These are phyloP conservation scores for Drosophila basisetae DNA, from an alignment of 2,888 invertebrate species.

Conservation along the genomic window DNA sequence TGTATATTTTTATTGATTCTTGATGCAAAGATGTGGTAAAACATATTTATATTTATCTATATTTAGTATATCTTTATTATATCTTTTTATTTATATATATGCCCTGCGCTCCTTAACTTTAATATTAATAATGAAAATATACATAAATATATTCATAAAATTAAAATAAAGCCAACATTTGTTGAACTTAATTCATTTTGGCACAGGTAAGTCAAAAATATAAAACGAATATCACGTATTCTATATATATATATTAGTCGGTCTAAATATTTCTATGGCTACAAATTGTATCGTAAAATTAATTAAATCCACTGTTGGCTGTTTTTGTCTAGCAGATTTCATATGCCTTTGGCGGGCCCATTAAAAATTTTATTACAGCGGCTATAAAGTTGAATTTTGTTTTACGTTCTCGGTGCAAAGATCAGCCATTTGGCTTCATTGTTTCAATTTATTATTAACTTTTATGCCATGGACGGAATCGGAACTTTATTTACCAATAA, in stretches of 20 bases:
- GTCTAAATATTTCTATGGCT: slow-evolving; percentile 30
- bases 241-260: not conserved
- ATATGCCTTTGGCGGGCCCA: slow-evolving; percentile 51
- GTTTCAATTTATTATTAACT: slow-evolving; percentile 80
- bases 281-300: slow-evolving; percentile 58
- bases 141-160: not conserved
- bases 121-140: not conserved
- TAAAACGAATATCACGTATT: slow-evolving; percentile 13
- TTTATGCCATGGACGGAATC: slow-evolving; percentile 57
- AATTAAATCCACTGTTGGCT: slow-evolving; percentile 65
- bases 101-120: not conserved
- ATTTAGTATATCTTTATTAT: not conserved
- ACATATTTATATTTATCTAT: not conserved
- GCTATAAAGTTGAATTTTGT: slow-evolving; percentile 66
- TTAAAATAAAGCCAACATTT: not conserved
- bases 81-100: not conserved
- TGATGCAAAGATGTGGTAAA: not conserved
- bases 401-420: slow-evolving; percentile 40
- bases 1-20: not conserved
- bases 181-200: not conserved
- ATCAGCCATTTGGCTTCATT: slow-evolving; percentile 74
- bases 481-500: slow-evolving; percentile 79
- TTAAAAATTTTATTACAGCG: slow-evolving; percentile 69
- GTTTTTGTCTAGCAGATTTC: slow-evolving; percentile 51
- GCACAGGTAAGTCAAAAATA: slow-evolving; percentile 5